These are phyloP conservation scores for Teleiodes luculella DNA, from an alignment of 2,888 invertebrate genomes.

Conservation along the genomic window DNA sequence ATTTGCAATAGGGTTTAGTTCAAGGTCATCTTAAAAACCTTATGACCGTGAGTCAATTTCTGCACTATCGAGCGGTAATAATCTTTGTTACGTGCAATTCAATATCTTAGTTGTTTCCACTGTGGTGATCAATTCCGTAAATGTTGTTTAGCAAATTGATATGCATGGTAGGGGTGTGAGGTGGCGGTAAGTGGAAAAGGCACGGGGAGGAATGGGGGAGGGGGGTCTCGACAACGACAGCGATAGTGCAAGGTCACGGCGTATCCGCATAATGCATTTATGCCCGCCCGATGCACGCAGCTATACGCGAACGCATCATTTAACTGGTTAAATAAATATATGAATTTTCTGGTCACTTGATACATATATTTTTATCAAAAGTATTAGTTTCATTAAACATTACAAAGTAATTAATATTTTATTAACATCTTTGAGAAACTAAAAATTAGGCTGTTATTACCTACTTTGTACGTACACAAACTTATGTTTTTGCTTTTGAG, in stretches of 20 bases:
- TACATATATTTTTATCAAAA: not conserved
- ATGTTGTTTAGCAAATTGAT: constrained; percentile 7
- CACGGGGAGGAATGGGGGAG: constrained; percentile 12
- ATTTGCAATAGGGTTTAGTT: no score
- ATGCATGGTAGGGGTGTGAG: constrained; percentile 10
- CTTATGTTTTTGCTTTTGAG: no score
- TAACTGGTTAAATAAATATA: not conserved
- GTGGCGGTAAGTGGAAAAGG: not conserved
- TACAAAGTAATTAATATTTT: no score
- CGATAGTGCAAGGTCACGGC: constrained; percentile 32
- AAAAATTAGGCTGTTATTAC: no score
- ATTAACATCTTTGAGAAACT: no score
- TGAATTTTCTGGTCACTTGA: no score
- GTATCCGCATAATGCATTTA: constrained; percentile 26
- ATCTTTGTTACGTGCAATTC: constrained; percentile 4
- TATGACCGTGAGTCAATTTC: not conserved
- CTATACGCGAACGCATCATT: constrained; percentile 15
- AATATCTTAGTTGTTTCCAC: not conserved
- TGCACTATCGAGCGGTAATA: not conserved
- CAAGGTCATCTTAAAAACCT: no score
- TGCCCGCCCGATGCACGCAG: constrained; percentile 19
- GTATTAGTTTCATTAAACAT: no score
- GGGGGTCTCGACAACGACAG: not conserved
- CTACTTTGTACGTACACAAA: no score
- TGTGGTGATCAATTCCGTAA: not conserved